Base-by-base conservation (phyloP, 2,113 vertebrate species). In the Camelus bactrianus region DNA sequence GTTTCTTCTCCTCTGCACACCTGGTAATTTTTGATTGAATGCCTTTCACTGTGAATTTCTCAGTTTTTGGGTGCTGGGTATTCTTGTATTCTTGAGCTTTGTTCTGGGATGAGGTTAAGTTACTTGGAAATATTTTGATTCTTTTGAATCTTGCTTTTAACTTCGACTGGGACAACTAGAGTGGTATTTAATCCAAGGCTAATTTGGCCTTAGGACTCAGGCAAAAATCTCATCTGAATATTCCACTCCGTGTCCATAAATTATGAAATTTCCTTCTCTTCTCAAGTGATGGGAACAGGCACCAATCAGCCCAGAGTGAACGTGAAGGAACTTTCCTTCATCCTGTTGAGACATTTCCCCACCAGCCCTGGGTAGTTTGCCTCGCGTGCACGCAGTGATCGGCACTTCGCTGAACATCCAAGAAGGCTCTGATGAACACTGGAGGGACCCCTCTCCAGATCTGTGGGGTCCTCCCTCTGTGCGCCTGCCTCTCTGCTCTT, bases 61-160 rank as follows among this genome's bases (percentile, higher is more conserved):
- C 1, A 6, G 20, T 85, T 85, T 94, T 73, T 54, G 50, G n/a
- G 8, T 67, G 19, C 11, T 80, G 24, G 1, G 2, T 92, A 73
- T 70, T 92, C 80, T 19, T 62, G 46, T 22, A 48, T 87, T 80
- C 38, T 50, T 32, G 35, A 81, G 30, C 35, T 82, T 81, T 90
- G 5, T 64, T 93, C 60, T 90, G 35, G n/a, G 24, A 28, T 26
- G 22, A 50, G 22, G 12, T 56, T 28, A 52, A 73, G 38, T 38
- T 60, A 52, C 38, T 75, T 50, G 24, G 85, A 64, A 56, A 69
- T 42, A 24, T 9, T 75, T 54, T 76, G 22, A 82, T 42, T 15
- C 24, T 62, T 85, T 38, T n/a, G 32, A 82, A 60, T 48, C 73
- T 89, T 89, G 42, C 38, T 89, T 90, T 50, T 64, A 81, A 46